Evolutionary conservation across 2,888 invertebrate genomes (phyloP), one percentile per base, ranked within the genome.

Genomic region (Anthophora plumipes): DNA sequence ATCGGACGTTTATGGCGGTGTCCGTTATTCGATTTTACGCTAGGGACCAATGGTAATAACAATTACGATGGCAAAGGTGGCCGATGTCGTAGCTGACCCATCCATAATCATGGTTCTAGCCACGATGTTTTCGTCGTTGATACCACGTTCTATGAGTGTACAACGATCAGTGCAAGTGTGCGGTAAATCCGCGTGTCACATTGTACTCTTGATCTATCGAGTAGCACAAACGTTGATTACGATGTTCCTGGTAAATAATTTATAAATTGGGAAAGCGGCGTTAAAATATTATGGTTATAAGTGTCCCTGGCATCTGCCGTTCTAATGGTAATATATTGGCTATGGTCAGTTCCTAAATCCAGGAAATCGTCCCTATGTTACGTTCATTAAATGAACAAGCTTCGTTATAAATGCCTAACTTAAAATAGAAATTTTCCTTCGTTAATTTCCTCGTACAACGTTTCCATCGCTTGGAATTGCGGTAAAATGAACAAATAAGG

Each of bases 1-100:
- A 88, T 82, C 82, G 74, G 83, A 86, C 84, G 73, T 86, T 87
- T 87, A 87, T 63, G 80, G 64, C 68, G 59, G 75, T 66, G 68
- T 63, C 86, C 86, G 86, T 87, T 87, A 84, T 88, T 86, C 80
- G 81, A 84, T 80, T 88, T 84, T 88, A 82, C 72, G 75, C 86
- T 71, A 59, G 63, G 68, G 39, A 70, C 79, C 75, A 67, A 63
- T 48, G 77, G 75, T 84, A 84, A 82, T 88, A 76, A 82, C 77
- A 68, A 76, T 76, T 77, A 69, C 48, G 63, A 60, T 61, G 75
- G 41, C 57, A 77, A 77, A 76, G 79, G 59, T 75, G 66, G 54
- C 59, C 54, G 55, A 63, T 48, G 72, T 79, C 75, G 71, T 72
- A 75, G 78, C 81, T 57, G 69, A 31, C 61, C n/a, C 63, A 85